A percentile compares a stretch with the other conserved stretches of the same genome.
Conservation (phyloP, 1,140 invertebrate species). For the Micrasema longulum region DNA sequence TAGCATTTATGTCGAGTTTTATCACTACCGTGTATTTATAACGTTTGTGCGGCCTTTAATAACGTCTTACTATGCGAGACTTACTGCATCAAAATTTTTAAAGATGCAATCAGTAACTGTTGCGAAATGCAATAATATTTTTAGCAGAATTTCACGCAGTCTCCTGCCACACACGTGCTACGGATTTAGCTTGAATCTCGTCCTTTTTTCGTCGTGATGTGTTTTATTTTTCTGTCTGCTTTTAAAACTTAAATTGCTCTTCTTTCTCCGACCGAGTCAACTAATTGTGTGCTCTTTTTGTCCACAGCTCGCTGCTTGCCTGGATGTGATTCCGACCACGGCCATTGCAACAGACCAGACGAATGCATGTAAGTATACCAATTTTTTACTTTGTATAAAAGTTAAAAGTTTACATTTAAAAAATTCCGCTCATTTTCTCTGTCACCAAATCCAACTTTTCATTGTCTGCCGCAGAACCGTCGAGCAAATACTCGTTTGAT, state of each 20-base stretch:
- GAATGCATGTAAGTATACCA: slow-evolving; percentile 92
- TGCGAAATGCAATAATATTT: slow-evolving; percentile 50
- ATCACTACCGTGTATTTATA: too few species aligned
- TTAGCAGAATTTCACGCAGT: slow-evolving; percentile 47
- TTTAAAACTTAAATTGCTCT: slow-evolving; percentile 58
- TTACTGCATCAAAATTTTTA: slow-evolving; percentile 14
- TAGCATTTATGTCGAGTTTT: too few species aligned
- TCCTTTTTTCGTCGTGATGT: slow-evolving; percentile 42
- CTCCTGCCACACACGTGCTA: slow-evolving; percentile 52
- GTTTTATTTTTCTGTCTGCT: slow-evolving; percentile 49
- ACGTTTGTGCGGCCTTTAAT: not conserved
- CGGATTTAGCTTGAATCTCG: slow-evolving; percentile 45
- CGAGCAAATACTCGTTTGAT: not conserved
- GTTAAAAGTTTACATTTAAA: not conserved
- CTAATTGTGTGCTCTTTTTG: slow-evolving; percentile 73
- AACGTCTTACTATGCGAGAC: not conserved
- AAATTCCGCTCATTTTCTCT: too few species aligned
- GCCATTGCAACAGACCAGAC: slow-evolving; percentile 90
- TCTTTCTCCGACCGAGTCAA: slow-evolving; percentile 60
- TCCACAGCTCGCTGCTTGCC: slow-evolving; percentile 86
- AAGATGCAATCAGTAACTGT: slow-evolving; percentile 34
- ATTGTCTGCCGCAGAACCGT: not conserved
- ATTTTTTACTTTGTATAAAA: not conserved
- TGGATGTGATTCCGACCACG: slow-evolving; percentile 90
- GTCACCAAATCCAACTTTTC: not conserved